These are phyloP conservation scores for Helicolenus hilgendorfi DNA, from an alignment of 2,797 vertebrate genomes.

Conservation along the genomic window DNA sequence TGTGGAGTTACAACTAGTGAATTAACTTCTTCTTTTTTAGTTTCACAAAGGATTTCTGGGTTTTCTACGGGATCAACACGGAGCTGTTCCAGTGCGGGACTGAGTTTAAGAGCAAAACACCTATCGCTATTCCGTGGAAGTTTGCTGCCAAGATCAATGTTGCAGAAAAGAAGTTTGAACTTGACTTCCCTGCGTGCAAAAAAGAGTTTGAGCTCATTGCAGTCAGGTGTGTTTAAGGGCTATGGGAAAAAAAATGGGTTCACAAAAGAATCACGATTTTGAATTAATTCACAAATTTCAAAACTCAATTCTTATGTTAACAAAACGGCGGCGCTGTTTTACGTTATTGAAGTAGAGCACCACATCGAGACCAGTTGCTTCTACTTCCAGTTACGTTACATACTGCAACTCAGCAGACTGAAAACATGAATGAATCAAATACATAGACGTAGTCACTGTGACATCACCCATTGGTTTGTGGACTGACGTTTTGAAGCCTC, in stretches of 20 bases:
- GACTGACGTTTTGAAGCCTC: no score
- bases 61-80: slow-evolving; percentile 89
- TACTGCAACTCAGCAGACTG: background rate
- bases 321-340: background rate
- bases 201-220: slow-evolving; percentile 74
- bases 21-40: slow-evolving; percentile 60
- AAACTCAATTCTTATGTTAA: background rate
- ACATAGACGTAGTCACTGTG: no score
- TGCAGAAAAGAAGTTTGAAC: slow-evolving; percentile 73
- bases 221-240: slow-evolving; percentile 71
- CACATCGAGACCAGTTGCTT: background rate
- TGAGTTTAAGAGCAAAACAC: slow-evolving; percentile 79
- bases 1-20: background rate
- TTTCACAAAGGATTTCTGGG: slow-evolving; percentile 81
- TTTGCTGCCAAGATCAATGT: slow-evolving; percentile 79
- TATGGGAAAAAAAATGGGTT: background rate
- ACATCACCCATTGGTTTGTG: no score
- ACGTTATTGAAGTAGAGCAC: background rate
- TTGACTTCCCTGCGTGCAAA: slow-evolving; percentile 76
- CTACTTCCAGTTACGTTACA: background rate
- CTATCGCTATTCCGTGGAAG: slow-evolving; percentile 79
- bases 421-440: background rate
- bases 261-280: background rate
- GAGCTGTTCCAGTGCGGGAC: slow-evolving; percentile 88
- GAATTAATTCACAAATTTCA: background rate